These are phyloP conservation scores for Onchidella celtica DNA, from an alignment of 2,888 invertebrate species.

Conservation along the genomic window DNA sequence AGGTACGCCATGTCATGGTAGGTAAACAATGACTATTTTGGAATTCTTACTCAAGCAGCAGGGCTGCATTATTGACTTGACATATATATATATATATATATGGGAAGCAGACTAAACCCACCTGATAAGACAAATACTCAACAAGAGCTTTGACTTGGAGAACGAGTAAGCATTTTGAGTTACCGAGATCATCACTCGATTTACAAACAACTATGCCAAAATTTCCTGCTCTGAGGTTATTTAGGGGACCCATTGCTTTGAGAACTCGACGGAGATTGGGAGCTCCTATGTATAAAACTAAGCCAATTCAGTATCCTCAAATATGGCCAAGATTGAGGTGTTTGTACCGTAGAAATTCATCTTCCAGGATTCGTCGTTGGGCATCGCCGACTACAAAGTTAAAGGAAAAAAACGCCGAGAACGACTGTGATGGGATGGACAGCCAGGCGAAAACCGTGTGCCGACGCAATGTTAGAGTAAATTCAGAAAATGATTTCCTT, in stretches of 20 bases:
- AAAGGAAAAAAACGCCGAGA: constrained; percentile 4
- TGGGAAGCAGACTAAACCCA: too few species aligned
- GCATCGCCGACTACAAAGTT: background rate
- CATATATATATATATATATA: too few species aligned
- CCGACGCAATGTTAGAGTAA: background rate
- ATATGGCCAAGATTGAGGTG: background rate
- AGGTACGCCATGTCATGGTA: too few species aligned
- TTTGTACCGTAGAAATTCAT: background rate
- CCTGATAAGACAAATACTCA: too few species aligned
- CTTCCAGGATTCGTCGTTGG: background rate
- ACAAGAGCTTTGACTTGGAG: too few species aligned
- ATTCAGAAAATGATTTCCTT: background rate
- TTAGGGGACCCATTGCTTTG: background rate
- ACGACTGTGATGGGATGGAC: background rate
- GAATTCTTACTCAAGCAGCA: too few species aligned
- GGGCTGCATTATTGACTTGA: too few species aligned
- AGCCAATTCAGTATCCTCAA: constrained; percentile 28
- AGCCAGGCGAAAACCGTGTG: background rate
- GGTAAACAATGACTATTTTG: too few species aligned
- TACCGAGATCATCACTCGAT: too few species aligned
- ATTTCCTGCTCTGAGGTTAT: background rate
- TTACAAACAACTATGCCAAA: too few species aligned
- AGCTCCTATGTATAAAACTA: constrained; percentile 4
- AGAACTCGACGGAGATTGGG: constrained; percentile 20
- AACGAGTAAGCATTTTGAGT: too few species aligned